Evolutionary conservation across 2,113 vertebrate genomes (phyloP), one percentile per base, ranked within the genome.

Genomic region (Syrrhaptes paradoxus): DNA sequence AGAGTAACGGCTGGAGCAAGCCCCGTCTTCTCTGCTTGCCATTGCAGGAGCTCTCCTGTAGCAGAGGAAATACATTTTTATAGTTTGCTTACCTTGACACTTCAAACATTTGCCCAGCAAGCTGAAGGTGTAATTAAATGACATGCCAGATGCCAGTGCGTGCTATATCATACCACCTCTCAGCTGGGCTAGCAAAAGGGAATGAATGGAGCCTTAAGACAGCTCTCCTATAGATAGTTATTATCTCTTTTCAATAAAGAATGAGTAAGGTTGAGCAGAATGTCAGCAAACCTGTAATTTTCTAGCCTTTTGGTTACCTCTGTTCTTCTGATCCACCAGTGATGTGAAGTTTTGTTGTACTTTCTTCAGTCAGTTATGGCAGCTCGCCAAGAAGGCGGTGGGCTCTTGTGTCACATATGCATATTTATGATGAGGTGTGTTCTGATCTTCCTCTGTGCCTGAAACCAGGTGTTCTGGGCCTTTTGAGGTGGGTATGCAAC

Each of bases 181-280:
- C 78, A 90, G 95, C 88, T 92, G 87, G 94, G 77, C 92, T 74
- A 86, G 93, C 43, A 0, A 65, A 70, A 92, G 78, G 86, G 59
- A 96, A 94, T 89, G 90, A 97, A 95, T 58, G 95, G 88, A 90
- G 89, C 65, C 84, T 83, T 82, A 77, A 96, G 96, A 96, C 82
- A 94, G 94, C 94, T 96, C 79, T 91, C 89, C 90, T 63, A 74
- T 93, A 95, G 91, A 83, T 94, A 84, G 87, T 94, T 95, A 91
- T 97, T 95, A 97, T 95, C 95, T 95, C 94, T 90, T 96, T 96
- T 91, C 92, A 83, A 24, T 92, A 96, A 97, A 97, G 95, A 94
- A 94, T 66, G 84, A 68, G 83, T 97, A 90, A 85, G 92, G 93
- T 92, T 94, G 93, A 97, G 85, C 79, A 94, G 70, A 85, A 74